These are phyloP conservation scores for Drosophila malerkotliana DNA, from an alignment of 1,140 invertebrate genomes.

Conservation along the genomic window DNA sequence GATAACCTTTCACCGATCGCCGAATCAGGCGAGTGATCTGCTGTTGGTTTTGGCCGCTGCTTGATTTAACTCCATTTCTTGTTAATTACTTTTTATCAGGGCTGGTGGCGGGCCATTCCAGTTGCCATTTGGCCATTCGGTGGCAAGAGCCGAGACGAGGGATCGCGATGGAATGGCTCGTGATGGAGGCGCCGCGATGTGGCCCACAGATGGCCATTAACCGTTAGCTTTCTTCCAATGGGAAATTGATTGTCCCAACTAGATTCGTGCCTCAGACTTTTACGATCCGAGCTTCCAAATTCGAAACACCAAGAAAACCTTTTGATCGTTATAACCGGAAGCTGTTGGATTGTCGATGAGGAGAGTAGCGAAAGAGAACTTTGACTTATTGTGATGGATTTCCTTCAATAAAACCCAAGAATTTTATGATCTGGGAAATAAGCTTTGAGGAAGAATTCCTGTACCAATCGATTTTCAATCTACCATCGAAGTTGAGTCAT, in stretches of 20 bases:
- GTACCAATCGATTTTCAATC: neutral
- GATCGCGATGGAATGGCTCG: slow-evolving; percentile 6
- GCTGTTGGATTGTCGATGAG: slow-evolving; percentile 27
- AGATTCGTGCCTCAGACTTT: slow-evolving; percentile 33
- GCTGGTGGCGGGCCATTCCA: slow-evolving; percentile 9
- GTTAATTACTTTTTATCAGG: slow-evolving; percentile 72
- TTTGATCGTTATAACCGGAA: slow-evolving; percentile 46
- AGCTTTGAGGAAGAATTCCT: neutral
- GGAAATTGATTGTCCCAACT: slow-evolving; percentile 48
- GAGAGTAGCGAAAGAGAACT: neutral
- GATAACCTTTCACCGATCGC: slow-evolving; percentile 61
- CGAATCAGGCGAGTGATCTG: slow-evolving; percentile 28
- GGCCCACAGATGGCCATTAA: slow-evolving; percentile 39
- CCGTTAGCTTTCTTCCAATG: slow-evolving; percentile 64
- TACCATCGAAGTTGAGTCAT: neutral
- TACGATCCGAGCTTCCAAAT: slow-evolving; percentile 3
- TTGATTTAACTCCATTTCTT: slow-evolving; percentile 63
- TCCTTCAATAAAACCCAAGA: slow-evolving; percentile 8
- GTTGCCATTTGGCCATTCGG: slow-evolving; percentile 6
- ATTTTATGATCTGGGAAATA: slow-evolving; percentile 34
- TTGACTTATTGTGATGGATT: slow-evolving; percentile 19
- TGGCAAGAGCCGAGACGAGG: neutral
- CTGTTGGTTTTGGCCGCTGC: slow-evolving; percentile 24
- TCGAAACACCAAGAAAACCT: slow-evolving; percentile 1
- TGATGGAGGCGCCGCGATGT: slow-evolving; percentile 43